Base-by-base conservation (phyloP, 2,888 invertebrate species). In the Pemphredon lugubris region DNA sequence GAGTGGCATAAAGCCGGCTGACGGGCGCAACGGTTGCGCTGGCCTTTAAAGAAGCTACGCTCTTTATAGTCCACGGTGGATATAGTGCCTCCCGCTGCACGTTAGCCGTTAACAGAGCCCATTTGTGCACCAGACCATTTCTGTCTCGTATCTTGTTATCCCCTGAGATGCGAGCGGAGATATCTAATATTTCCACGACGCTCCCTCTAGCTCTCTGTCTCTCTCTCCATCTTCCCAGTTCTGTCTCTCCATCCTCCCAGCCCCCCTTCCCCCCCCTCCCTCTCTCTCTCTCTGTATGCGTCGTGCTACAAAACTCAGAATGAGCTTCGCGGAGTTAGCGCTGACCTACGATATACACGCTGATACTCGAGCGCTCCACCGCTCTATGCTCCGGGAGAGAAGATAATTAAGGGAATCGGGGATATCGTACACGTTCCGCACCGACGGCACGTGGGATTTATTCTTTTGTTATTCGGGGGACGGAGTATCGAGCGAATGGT, bases 111-210 rank as follows among this genome's bases (percentile, higher is more conserved):
- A 75, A 61, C 73, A 55, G 73, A 58, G 66, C 53, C 74, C 77
- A 78, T 78, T 74, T 76, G 77, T 77, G 77, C 74, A 58, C 54
- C 67, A 39, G 59, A 63, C 74, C 76, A 76, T 78, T 74, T 66
- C 74, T 74, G 77, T 72, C 76, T 57, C 74, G 74, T 74, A 74
- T 78, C 76, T 78, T 76, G 74, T 77, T 78, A 78, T 78, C 74
- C 76, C 69, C 37, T 60, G 77, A 76, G 77, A 78, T 74, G 63
- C 69, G 68, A 69, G 66, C 66, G 34, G 37, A 42, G 69, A 72
- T 67, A 69, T 76, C 63, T 69, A 77, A 74, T 78, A 74, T 75
- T 75, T 75, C 68, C 63, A 42, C 55, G 40, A 47, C 39, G 26
- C 30, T 55, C 21, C 13, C 30, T 23, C 30, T 50, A 47, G 37